Evolutionary conservation across 37 sponge, comb jelly and placozoan species (phyloP).

Genomic region (Petrosia ficiformis): DNA sequence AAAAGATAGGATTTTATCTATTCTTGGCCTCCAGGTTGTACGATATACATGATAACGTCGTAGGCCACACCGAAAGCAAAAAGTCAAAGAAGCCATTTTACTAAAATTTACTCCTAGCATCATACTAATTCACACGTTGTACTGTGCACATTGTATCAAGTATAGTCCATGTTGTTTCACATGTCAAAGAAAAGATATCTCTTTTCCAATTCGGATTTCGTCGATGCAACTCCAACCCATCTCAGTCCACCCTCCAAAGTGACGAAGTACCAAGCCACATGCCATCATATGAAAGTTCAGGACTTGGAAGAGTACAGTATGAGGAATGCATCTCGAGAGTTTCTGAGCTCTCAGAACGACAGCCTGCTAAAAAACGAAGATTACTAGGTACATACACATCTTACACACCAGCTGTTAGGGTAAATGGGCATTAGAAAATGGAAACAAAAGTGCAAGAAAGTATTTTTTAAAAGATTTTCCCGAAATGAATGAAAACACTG

Average conservation of each 20-base stretch:
- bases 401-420: conserved; percentile 18
- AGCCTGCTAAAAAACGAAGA: conserved; percentile 30
- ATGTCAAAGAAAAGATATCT: too few relatives aligned
- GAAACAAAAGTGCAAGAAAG: conserved; percentile 26
- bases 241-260: not conserved
- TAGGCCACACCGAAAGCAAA: conserved; percentile 30
- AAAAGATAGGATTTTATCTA: conserved; percentile 2
- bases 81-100: not conserved
- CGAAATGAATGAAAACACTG: conserved; percentile 21
- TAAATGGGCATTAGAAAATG: conserved; percentile 30
- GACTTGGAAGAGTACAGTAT: conserved; percentile 16
- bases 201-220: conserved; percentile 32
- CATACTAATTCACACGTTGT: not conserved
- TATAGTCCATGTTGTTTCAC: not conserved
- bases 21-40: conserved; percentile 4
- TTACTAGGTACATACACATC: conserved; percentile 26
- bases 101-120: too few relatives aligned
- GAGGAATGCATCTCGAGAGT: not conserved
- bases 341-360: conserved; percentile 1
- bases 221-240: not conserved
- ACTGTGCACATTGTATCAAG: not conserved
- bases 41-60: conserved; percentile 34
- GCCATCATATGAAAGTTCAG: conserved; percentile 14
- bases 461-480: conserved; percentile 20
- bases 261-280: conserved; percentile 4